Base-by-base conservation (phyloP, 2,888 invertebrate species). In the Masnerella sp. region DNA sequence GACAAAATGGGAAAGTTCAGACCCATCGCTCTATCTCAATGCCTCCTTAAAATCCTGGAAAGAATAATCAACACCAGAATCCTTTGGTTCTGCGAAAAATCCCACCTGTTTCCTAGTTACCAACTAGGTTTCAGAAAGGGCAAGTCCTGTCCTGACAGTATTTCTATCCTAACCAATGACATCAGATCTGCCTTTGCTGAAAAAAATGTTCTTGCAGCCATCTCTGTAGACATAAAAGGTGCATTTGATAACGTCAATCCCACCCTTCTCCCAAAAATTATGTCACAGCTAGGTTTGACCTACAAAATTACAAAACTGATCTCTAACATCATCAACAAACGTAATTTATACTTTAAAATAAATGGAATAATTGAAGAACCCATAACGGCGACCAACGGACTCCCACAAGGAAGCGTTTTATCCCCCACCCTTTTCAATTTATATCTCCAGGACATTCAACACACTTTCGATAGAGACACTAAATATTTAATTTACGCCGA, bases 401-500 rank as follows among this genome's bases (percentile, higher is more conserved):
- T 47, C 1, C 47, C 32, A 17, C 49, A 49, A 14, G 34, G 49
- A 1, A 40, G 40, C 12, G 25, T 40, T 4, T 28, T 40, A 14
- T 54, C 54, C 2, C 54, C 54, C 9, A 40, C 40, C 5, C 40
- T 54, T 4, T 54, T 54, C 15, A 54, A 40, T 28, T 14, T 54
- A 1, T 54, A 40, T 17, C 5, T 40, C 5, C 15, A 17, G 2
- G 40, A 54, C 15, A 38, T 54, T 5, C 1, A 15, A n/a, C 1
- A 2, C 8, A 9, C n/a, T 7, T 28, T 54, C 40, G 15, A 38
- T n/a, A 25, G 15, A 2, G 9, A 28, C 7, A 28, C 12, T n/a
- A 32, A 51, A n/a, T 51, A 32, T 14, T 28, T 51, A 3, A 34
- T 51, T 2, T 51, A n/a, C 22, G 54, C 54, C 14, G 54, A 54